These are phyloP conservation scores for Percopsis omiscomaycus DNA, from an alignment of 2,797 vertebrate genomes.

Conservation along the genomic window DNA sequence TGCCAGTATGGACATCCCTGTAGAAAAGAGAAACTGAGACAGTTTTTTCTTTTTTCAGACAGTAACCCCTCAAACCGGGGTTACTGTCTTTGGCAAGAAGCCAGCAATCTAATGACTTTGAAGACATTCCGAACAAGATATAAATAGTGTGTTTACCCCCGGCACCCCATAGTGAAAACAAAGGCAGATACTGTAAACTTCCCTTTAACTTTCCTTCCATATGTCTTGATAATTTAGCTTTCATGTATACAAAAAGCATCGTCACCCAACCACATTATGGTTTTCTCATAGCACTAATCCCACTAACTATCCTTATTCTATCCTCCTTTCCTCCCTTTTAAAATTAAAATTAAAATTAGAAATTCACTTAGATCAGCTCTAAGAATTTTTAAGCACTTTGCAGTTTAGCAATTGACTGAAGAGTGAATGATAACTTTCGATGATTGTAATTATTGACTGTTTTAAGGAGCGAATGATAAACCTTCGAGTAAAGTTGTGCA, in stretches of 20 bases:
- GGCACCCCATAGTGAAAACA: slow-evolving; percentile 54
- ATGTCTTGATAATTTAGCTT: too few species aligned
- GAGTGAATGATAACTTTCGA: too few species aligned
- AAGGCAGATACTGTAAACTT: slow-evolving; percentile 24
- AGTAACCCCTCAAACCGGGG: slow-evolving; percentile 37
- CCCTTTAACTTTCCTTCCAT: slow-evolving; percentile 39
- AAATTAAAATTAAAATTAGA: too few species aligned
- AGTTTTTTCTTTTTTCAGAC: slow-evolving; percentile 26
- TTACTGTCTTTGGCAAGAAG: slow-evolving; percentile 58
- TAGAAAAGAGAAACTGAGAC: not conserved
- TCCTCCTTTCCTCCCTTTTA: too few species aligned
- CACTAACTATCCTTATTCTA: too few species aligned
- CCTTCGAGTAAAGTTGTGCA: too few species aligned
- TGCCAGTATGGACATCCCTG: slow-evolving; percentile 9
- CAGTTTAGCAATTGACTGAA: too few species aligned
- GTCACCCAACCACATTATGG: slow-evolving; percentile 1
- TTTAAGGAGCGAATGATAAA: too few species aligned
- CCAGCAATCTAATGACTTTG: slow-evolving; percentile 58
- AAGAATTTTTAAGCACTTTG: too few species aligned
- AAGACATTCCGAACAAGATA: slow-evolving; percentile 73
- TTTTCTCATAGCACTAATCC: not conserved
- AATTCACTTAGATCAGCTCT: too few species aligned
- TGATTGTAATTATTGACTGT: too few species aligned
- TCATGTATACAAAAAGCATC: slow-evolving; percentile 12
- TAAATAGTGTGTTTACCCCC: slow-evolving; percentile 71